phyloP scores from a whole-genome alignment of 2,113 vertebrate species.

The Rhombomys opimus region DNA sequence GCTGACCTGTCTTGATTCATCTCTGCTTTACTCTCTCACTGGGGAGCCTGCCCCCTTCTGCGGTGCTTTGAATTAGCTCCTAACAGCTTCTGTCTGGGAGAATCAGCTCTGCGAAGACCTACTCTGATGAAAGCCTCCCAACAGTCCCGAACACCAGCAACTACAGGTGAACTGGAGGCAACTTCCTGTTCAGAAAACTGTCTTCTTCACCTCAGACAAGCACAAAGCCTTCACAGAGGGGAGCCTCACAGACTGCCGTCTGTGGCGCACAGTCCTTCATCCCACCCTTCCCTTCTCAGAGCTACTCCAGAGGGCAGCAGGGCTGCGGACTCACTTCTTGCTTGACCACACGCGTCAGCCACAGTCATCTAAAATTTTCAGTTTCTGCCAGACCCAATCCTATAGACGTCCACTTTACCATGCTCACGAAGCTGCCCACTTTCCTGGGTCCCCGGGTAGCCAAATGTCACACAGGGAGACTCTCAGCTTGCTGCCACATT shows the following conservation, averaged over 20 bases:
- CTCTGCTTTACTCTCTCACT: background rate
- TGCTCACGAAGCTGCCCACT: background rate
- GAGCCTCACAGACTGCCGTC: background rate
- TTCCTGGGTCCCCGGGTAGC: background rate
- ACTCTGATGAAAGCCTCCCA: background rate
- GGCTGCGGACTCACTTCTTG: background rate
- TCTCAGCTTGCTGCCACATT: constrained; percentile 28
- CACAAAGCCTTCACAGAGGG: background rate
- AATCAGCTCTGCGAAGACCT: background rate
- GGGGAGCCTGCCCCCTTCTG: background rate
- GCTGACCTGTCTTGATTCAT: background rate
- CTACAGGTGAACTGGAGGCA: background rate
- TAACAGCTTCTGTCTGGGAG: background rate
- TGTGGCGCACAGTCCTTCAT: accelerated
- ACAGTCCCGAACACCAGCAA: background rate
- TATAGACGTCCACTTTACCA: background rate
- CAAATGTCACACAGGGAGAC: constrained; percentile 49
- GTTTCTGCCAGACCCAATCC: background rate
- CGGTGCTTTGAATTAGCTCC: background rate
- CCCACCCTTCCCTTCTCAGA: background rate
- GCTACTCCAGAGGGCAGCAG: background rate
- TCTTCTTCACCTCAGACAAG: constrained; percentile 33
- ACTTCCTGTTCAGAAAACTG: constrained; percentile 45
- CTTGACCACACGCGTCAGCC: background rate
- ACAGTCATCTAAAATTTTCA: background rate